These are phyloP conservation scores for Heteromyza rotundicornis DNA, from an alignment of 2,888 invertebrate species.

Conservation along the genomic window DNA sequence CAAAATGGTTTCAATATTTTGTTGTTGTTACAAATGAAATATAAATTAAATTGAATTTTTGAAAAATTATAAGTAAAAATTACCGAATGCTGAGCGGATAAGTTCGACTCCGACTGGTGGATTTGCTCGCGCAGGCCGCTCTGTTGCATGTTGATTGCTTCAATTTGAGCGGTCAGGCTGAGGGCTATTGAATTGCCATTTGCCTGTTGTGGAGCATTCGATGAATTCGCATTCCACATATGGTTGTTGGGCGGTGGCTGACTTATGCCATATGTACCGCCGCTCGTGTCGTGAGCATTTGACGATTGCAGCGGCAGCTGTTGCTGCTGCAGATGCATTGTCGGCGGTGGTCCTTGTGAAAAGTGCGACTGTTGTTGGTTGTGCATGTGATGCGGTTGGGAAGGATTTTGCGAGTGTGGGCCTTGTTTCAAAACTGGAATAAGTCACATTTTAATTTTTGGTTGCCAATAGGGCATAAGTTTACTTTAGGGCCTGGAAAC, in stretches of 20 bases:
- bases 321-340: constrained; percentile 51
- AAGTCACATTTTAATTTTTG: neutral
- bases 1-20: neutral
- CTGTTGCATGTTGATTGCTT: constrained; percentile 77
- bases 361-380: constrained; percentile 36
- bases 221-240: neutral
- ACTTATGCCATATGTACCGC: constrained; percentile 21
- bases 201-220: constrained; percentile 23
- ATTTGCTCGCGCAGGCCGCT: constrained; percentile 88
- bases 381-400: constrained; percentile 41
- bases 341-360: constrained; percentile 37
- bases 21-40: too few species aligned
- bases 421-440: constrained; percentile 77
- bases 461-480: neutral
- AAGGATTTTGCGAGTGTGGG: constrained; percentile 61
- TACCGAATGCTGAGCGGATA: constrained; percentile 93
- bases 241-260: constrained; percentile 32
- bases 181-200: constrained; percentile 43
- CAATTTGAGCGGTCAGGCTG: constrained; percentile 64
- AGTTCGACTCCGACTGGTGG: constrained; percentile 93
- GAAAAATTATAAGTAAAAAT: constrained; percentile 25
- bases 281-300: constrained; percentile 39
- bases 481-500: too few species aligned
- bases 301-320: constrained; percentile 26
- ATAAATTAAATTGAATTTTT: too few species aligned